These are phyloP conservation scores for Scytalopus superciliaris DNA, from an alignment of 2,113 vertebrate species.

Conservation along the genomic window DNA sequence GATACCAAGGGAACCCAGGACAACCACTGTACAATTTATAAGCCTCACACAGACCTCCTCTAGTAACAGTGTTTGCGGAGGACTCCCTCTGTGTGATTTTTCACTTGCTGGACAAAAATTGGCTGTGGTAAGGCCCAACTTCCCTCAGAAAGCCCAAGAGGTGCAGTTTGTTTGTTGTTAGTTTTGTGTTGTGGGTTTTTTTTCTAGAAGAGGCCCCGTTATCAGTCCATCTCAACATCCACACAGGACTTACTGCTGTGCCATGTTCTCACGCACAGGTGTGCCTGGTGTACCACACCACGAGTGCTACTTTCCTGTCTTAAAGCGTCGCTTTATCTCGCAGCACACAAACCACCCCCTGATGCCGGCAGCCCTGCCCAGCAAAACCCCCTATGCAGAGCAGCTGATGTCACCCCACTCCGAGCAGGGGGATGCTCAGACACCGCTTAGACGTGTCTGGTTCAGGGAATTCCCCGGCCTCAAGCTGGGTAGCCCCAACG, in stretches of 20 bases:
- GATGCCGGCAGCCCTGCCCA: background rate
- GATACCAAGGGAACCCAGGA: background rate
- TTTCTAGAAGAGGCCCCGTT: background rate
- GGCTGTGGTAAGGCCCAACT: background rate
- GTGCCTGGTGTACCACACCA: background rate
- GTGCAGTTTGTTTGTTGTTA: background rate
- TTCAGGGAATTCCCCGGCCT: background rate
- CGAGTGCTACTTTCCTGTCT: background rate
- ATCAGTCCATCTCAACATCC: background rate
- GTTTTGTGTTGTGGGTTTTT: background rate
- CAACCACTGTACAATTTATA: background rate
- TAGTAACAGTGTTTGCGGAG: no score
- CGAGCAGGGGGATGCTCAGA: background rate
- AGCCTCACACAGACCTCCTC: background rate
- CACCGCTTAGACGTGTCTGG: background rate
- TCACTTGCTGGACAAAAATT: background rate
- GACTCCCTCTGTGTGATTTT: background rate
- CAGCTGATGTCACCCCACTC: fast-evolving
- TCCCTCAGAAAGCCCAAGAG: background rate
- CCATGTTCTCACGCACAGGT: conserved; percentile 19
- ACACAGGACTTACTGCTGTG: background rate
- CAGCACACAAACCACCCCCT: background rate
- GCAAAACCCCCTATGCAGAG: background rate
- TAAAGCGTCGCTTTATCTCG: background rate
- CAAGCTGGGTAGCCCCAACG: fast-evolving